Percentiles rank a stretch among this genome's conserved stretches.
These are phyloP conservation scores for Eutolmus rufibarbis DNA, from an alignment of 2,888 invertebrate species.

Conservation along the genomic window DNA sequence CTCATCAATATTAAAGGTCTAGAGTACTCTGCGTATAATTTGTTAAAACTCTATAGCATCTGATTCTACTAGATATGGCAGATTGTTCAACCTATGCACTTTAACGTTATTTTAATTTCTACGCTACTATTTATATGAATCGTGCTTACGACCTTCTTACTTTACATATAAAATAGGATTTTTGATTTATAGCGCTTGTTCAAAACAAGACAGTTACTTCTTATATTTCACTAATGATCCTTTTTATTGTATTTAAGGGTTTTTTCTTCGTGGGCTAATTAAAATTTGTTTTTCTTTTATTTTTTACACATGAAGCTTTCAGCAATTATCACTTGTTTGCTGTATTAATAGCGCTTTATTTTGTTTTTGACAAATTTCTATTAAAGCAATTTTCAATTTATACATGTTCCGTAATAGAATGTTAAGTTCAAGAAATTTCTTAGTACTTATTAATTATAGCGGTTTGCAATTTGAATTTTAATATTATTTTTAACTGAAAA, in stretches of 20 bases:
- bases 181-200: slow-evolving; percentile 4
- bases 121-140: neutral
- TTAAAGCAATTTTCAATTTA: neutral
- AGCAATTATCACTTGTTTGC: neutral
- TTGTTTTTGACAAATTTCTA: neutral
- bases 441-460: neutral
- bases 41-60: slow-evolving; percentile 25
- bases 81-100: slow-evolving; percentile 23
- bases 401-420: neutral
- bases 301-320: neutral
- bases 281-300: neutral
- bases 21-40: slow-evolving; percentile 19
- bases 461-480: neutral
- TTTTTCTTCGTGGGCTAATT: neutral
- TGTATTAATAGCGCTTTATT: neutral
- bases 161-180: slow-evolving; percentile 24
- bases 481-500: neutral
- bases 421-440: neutral
- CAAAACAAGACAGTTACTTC: neutral
- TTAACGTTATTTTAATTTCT: slow-evolving; percentile 1
- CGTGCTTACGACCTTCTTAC: neutral
- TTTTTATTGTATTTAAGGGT: neutral
- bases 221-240: neutral
- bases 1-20: slow-evolving; percentile 14
- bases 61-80: slow-evolving; percentile 39